Evolutionary conservation across 2,797 vertebrate genomes (phyloP), one percentile per base, ranked within the genome.

Genomic region (Lutjanus argentimaculatus): DNA sequence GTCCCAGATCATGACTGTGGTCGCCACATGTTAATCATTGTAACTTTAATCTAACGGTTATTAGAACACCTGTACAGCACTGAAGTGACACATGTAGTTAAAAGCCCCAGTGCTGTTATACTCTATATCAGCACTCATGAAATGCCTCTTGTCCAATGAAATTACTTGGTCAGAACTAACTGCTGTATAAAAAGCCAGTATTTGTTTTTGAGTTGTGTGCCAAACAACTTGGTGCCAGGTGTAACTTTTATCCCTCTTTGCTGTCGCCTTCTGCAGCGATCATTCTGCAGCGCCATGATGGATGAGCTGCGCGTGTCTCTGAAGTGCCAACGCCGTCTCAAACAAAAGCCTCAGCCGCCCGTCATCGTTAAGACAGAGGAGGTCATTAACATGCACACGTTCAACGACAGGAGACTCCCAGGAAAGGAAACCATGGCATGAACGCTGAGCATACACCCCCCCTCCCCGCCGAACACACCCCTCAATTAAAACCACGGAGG

Each of bases 381-480:
- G 94, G 97, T 99, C 87, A 98, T 99, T 93, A 99, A 98, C 97
- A 98, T 99, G 97, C 98, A 99, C 95, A 99, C 97, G 0, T 99
- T 99, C 95, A 99, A 99, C 68, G 97, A 99, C 96, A 96, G 98
- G 96, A 97, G 98, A 94, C 96, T 99, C 94, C 98, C 98, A 75
- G 98, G 98, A 90, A 99, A 99, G 96, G 98, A 99, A 96, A 99
- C 98, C 94, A 99, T 99, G 98, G 97, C 98, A 15, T 96, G 89
- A 95, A 77, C 36, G 43, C 73, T 53, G 64, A 72, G 46, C 53
- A 8, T 25, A 63, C 13, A 14, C 45, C 45, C 45, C 9, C 43
- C 8, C 8, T 12, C 43, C 13, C 75, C 85, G 70, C 63, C 6
- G 16, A 73, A 58, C 53, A 19, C n/a, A 45, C 43, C 67, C 85